phyloP scores from a whole-genome alignment of 2,888 invertebrate genomes.

The Drosophila vallismaia region DNA sequence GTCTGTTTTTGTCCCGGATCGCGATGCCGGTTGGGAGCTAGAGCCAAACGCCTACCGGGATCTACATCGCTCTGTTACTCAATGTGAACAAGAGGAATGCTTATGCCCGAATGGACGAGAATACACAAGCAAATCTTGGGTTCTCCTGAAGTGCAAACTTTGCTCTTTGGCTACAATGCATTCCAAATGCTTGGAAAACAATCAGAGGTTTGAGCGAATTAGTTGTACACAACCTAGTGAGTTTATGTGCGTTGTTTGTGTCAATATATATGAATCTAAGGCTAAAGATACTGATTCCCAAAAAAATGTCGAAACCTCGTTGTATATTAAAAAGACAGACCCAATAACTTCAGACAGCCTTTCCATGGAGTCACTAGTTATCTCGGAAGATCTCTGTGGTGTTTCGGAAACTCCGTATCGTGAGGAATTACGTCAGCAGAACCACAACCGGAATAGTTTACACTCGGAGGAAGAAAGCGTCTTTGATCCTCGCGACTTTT shows the following conservation, averaged over 20 bases:
- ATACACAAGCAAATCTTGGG: conserved; percentile 67
- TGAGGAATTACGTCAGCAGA: background rate
- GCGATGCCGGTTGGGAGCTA: conserved; percentile 92
- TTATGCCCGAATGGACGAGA: conserved; percentile 87
- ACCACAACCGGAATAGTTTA: too few relatives aligned
- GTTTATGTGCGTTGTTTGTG: conserved; percentile 66
- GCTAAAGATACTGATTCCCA: too few relatives aligned
- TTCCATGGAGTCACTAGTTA: conserved; percentile 14
- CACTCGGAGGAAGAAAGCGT: too few relatives aligned
- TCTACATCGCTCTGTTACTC: conserved; percentile 86
- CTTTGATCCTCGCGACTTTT: too few relatives aligned
- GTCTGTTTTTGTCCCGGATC: conserved; percentile 83
- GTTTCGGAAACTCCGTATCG: background rate
- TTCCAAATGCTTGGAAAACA: conserved; percentile 50
- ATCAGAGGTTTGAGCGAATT: background rate
- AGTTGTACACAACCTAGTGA: background rate
- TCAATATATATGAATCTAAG: conserved; percentile 10
- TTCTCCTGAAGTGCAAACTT: conserved; percentile 58
- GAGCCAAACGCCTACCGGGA: conserved; percentile 90
- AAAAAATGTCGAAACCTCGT: conserved; percentile 23
- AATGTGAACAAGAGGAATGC: conserved; percentile 87
- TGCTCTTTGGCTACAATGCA: conserved; percentile 76
- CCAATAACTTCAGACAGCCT: background rate
- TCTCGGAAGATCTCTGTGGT: conserved; percentile 29
- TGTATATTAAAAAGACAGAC: conserved; percentile 31